Base-by-base conservation (phyloP, 1,140 invertebrate species). In the Melipona quadrifasciata region DNA sequence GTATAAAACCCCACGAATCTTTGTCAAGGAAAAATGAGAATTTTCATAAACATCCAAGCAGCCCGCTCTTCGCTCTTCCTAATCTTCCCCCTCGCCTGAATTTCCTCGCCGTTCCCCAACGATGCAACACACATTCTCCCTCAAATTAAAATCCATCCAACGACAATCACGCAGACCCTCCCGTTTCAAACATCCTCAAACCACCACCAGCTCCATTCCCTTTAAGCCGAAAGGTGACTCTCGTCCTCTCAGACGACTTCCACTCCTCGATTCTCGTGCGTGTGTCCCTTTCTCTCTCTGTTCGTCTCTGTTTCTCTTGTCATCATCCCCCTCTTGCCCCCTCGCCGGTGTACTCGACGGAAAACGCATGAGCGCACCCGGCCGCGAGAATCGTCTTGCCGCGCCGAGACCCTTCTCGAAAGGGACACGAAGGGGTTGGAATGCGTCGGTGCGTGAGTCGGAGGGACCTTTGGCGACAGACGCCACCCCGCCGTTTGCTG, bases 341-440 rank as follows among this genome's bases (percentile, higher is more conserved):
- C 34, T 5, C 12, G 16, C 24, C 57, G 51, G 85, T 78, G 61
- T 86, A 87, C 86, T 90, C 79, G 61, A 64, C 80, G 72, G 75
- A 85, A 85, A 90, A 90, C 88, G 89, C 89, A 90, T 89, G 88
- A 87, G 71, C 85, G 89, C 86, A 90, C 80, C 77, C 61, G 68
- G 65, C 84, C 79, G 65, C 84, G 85, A 80, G 83, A 89, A 89
- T 90, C 89, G 88, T 89, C 89, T 89, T 89, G 86, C 76, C 64
- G 82, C 82, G 83, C 84, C 79, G 76, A 84, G 53, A 71, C 83
- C 82, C 76, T 84, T 87, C 68, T 47, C 74, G 17, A 70, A 76
- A 39, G 51, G 55, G n/a, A 27, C 57, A 57, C 73, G 86, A 88
- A 88, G 86, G 86, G 86, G 87, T 75, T 67, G 75, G 80, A 64